Evolutionary conservation across 2,888 invertebrate species (phyloP).

Genomic region (Pimpla rufipes): DNA sequence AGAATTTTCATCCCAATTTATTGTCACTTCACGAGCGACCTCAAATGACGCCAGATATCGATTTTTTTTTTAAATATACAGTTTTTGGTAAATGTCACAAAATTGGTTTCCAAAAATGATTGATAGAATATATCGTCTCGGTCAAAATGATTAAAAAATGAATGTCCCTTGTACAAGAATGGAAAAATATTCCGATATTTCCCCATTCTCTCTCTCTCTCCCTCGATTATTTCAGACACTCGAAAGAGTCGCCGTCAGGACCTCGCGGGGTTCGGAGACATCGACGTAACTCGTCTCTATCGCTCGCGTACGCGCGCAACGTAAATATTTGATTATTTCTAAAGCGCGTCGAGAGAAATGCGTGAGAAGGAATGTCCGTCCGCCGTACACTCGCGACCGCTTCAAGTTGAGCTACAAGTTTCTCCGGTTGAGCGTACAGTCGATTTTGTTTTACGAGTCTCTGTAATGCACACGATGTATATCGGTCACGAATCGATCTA

Average conservation of each 20-base stretch:
- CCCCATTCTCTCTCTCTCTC: not conserved
- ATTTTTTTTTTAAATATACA: too few species aligned
- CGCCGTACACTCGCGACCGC: constrained; percentile 7
- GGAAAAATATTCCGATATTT: not conserved
- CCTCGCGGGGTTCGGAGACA: constrained; percentile 1
- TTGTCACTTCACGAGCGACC: too few species aligned
- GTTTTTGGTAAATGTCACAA: too few species aligned
- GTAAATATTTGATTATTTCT: constrained; percentile 61
- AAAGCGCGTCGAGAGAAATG: constrained; percentile 46
- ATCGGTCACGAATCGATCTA: constrained; percentile 36
- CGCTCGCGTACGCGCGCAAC: constrained; percentile 45
- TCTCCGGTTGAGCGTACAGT: not conserved
- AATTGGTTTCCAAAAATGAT: too few species aligned
- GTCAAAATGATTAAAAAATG: too few species aligned
- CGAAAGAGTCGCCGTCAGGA: constrained; percentile 1
- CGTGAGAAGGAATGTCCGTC: constrained; percentile 54
- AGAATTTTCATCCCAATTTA: too few species aligned
- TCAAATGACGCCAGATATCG: too few species aligned
- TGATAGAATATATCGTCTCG: too few species aligned
- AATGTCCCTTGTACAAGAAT: too few species aligned
- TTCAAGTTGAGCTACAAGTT: constrained; percentile 5
- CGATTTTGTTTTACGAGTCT: constrained; percentile 13
- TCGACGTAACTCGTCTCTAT: constrained; percentile 30
- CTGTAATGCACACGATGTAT: not conserved
- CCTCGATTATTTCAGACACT: not conserved